phyloP scores from a whole-genome alignment of 2,113 vertebrate species.

The Hemiscyllium ocellatum region DNA sequence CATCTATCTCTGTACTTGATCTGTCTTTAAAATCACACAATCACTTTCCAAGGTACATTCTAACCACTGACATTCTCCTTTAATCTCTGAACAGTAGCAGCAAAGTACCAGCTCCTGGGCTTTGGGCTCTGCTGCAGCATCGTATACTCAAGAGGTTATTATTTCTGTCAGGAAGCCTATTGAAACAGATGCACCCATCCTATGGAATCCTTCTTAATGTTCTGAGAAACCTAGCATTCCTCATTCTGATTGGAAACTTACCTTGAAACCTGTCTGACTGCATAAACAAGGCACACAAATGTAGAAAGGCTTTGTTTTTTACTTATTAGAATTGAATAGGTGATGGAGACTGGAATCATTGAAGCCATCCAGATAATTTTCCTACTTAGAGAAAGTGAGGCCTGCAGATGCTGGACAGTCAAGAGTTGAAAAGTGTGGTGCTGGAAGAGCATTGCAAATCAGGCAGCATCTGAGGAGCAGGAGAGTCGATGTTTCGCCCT shows the following conservation, averaged over 20 bases:
- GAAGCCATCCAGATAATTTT: neutral
- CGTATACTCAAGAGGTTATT: neutral
- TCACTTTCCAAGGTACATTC: neutral
- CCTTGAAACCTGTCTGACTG: neutral
- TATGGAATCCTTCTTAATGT: neutral
- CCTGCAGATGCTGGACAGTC: no score
- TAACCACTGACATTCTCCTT: neutral
- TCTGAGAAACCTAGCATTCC: neutral
- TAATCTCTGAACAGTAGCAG: neutral
- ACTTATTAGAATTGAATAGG: neutral
- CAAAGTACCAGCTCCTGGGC: neutral
- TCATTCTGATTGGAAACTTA: neutral
- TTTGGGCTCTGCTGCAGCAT: neutral
- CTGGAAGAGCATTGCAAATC: no score
- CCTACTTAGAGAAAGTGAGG: no score
- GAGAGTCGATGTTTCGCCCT: neutral
- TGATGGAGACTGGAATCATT: neutral
- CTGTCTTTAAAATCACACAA: neutral
- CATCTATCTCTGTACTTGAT: neutral
- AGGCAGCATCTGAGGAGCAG: neutral
- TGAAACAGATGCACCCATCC: neutral
- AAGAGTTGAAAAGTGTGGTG: no score
- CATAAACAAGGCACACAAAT: neutral
- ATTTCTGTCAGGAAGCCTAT: neutral
- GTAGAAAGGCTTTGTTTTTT: neutral